Evolutionary conservation across 2,888 invertebrate species (phyloP), one percentile per base, ranked within the genome.

Genomic region (Allygus modestus): DNA sequence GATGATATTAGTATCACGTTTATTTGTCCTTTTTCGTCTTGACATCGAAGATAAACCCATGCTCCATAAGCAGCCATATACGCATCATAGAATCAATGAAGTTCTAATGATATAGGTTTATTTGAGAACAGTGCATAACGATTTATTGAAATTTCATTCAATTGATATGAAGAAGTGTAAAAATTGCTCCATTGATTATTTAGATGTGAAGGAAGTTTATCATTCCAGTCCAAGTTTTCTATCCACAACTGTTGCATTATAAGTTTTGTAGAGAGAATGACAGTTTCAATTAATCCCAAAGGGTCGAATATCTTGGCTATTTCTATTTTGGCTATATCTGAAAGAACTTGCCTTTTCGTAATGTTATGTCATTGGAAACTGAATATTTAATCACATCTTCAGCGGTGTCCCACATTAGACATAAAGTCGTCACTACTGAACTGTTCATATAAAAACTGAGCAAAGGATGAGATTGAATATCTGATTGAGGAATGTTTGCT

Each of bases 231-330:
- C 28, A 87, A 79, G 73, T 26, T 69, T 20, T 51, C 71, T n/a
- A n/a, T 51, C 88, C 88, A 88, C 17, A 88, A 81, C 73, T 81
- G 58, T 85, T 83, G 86, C 12, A 87, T 73, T 23, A 87, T 77
- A 65, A 87, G 81, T 85, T 89, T 88, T 11, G 86, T 87, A 9
- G 33, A 37, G 41, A 88, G 84, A 61, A 87, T 85, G n/a, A 86
- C 84, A 12, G 88, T 88, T 15, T 85, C 85, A 20, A 88, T 11
- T 2, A 88, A 54, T 41, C 88, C 88, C 43, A 88, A 41, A 2
- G 87, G 87, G 77, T 89, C 88, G 82, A 87, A 88, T 17, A 88
- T 85, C 79, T 83, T 83, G 15, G 87, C 79, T 31, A 86, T 86
- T 11, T 82, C n/a, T n/a, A n/a, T n/a, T n/a, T n/a, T n/a, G n/a